Evolutionary conservation across 2,113 vertebrate species (phyloP).

Genomic region (Sylvia atricapilla): DNA sequence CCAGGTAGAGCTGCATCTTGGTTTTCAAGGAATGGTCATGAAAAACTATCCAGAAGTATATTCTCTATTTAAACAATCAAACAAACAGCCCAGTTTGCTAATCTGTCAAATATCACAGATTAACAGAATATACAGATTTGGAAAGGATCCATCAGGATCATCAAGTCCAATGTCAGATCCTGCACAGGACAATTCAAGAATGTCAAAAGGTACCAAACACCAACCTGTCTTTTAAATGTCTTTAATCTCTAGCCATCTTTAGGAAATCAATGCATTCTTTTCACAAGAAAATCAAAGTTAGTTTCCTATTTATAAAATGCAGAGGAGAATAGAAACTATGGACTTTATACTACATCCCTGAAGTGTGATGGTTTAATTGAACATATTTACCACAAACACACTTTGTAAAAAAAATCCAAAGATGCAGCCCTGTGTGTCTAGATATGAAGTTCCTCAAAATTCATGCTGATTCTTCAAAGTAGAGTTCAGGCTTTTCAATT

Average conservation of each 20-base stretch:
- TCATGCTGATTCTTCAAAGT: neutral
- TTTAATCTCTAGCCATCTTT: neutral
- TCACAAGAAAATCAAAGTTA: neutral
- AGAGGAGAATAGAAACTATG: neutral
- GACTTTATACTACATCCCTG: neutral
- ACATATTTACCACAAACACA: neutral
- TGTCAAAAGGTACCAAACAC: neutral
- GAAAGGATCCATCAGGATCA: neutral
- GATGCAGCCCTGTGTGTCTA: neutral
- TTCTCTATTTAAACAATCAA: neutral
- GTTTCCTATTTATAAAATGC: neutral
- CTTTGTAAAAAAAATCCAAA: neutral
- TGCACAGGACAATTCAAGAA: neutral
- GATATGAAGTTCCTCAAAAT: neutral
- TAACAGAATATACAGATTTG: neutral
- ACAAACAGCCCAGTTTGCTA: neutral
- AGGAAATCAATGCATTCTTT: neutral
- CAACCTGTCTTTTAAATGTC: neutral
- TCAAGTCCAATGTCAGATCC: accelerated
- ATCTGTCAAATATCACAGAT: neutral
- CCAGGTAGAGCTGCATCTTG: neutral
- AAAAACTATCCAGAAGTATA: neutral
- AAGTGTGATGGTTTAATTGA: neutral
- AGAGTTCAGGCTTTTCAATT: neutral
- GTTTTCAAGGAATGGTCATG: neutral